These are phyloP conservation scores for Hydropsyche tenuis DNA, from an alignment of 1,140 invertebrate genomes.

Conservation along the genomic window DNA sequence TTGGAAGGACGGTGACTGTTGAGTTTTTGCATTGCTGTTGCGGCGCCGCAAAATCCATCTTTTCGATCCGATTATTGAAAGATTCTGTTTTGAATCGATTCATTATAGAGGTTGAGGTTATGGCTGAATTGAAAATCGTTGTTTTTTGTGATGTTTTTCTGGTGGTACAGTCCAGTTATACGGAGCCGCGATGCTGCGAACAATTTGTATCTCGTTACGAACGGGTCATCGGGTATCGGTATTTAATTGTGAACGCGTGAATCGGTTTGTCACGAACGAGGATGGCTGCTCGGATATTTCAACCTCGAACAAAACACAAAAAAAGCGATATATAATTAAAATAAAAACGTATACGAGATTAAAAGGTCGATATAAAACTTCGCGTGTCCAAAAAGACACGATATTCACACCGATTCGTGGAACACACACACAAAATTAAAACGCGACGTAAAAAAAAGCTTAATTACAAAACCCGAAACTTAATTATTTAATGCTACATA, in stretches of 20 bases:
- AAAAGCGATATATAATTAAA: slow-evolving; percentile 35
- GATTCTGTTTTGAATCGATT: too few relatives aligned
- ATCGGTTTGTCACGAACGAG: slow-evolving; percentile 46
- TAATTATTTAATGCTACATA: slow-evolving; percentile 49
- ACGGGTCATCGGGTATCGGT: slow-evolving; percentile 38
- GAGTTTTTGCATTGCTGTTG: slow-evolving; percentile 23
- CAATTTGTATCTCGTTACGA: slow-evolving; percentile 39
- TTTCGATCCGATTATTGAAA: slow-evolving; percentile 7
- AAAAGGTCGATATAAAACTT: slow-evolving; percentile 38
- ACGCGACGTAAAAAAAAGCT: slow-evolving; percentile 27
- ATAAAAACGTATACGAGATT: slow-evolving; percentile 35
- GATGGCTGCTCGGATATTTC: slow-evolving; percentile 17
- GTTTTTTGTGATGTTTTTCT: neutral
- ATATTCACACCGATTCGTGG: slow-evolving; percentile 49
- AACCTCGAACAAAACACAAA: slow-evolving; percentile 1
- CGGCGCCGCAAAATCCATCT: slow-evolving; percentile 6
- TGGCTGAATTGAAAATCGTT: neutral
- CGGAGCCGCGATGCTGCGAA: slow-evolving; percentile 22
- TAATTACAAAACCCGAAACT: slow-evolving; percentile 43
- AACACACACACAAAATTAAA: slow-evolving; percentile 45
- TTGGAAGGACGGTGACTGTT: slow-evolving; percentile 40
- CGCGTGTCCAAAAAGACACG: slow-evolving; percentile 43
- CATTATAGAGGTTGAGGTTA: neutral
- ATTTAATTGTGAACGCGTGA: slow-evolving; percentile 47
- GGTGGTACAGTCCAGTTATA: slow-evolving; percentile 4